Base-by-base conservation (phyloP, 35 echinoderm and acorn worm genomes). In the Acanthaster planci region DNA sequence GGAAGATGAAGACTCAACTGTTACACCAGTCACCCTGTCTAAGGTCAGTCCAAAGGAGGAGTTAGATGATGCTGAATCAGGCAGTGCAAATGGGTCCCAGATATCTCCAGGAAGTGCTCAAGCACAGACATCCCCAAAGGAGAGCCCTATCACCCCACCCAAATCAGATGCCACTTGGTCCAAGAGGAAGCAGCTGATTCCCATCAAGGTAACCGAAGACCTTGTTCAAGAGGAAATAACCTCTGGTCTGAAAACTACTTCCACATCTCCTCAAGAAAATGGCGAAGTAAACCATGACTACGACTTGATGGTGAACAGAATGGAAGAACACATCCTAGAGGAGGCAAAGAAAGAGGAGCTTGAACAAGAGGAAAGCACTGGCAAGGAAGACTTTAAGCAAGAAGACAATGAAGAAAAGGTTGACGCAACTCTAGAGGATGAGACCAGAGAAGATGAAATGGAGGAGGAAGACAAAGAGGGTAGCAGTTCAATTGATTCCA, bases 331-430 rank as follows among this genome's bases (percentile, higher is more conserved):
- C 39, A 21, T 27, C 15, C 18, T 39, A 64, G 22, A 38, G 34
- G 72, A 86, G 18, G 38, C 40, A 16, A 54, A 55, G 51, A 57
- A 7, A 16, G 84, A 78, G 35, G 19, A 19, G 50, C 26, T 26
- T 67, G 80, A 76, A 19, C 5, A 23, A n/a, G 44, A 32, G 21
- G 32, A 22, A 30, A 39, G 67, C 17, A 39, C 8, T n/a, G 60
- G 37, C 36, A 10, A 35, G 31, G n/a, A 37, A 67, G 78, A 34
- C 60, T 51, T 4, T 19, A 37, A 78, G 22, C 22, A 67, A 19
- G 55, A 78, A 27, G 72, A 78, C 37, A 75, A 23, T 55, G 85
- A 87, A 9, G 39, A 53, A 38, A 78, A 57, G 44, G 38, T 26
- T 6, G 44, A 77, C 27, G 47, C 19, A 21, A 2, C 16, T 31